Evolutionary conservation across 1,140 invertebrate species (phyloP), one percentile per base, ranked within the genome.

Genomic region (Pinna nobilis): DNA sequence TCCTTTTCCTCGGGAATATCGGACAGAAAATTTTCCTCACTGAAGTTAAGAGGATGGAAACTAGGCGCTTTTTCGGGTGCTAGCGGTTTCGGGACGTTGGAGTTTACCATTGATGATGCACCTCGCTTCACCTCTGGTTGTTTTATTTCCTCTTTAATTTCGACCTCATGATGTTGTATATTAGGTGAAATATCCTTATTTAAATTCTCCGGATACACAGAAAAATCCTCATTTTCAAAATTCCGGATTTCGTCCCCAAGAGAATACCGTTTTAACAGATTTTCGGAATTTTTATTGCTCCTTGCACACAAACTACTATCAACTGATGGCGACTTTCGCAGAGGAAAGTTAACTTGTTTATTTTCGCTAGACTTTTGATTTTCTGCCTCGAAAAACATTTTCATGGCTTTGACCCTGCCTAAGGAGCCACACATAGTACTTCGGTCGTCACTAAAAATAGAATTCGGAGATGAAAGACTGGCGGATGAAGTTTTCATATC

Each of bases 1-100:
- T 83, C 81, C 64, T 74, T 80, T 59, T 84, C 83, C 63, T 84
- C 83, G 5, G 83, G 83, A 33, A 84, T 84, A 68, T 84, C 83
- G 20, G 82, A 82, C 23, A 84, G 53, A 51, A 83, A 77, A 28
- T 84, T 83, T 25, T 84, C 83, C 60, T 84, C 83, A 47, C 77
- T 79, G 32, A 82, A 50, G 64, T 80, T 53, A 44, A 63, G 59
- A 41, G 59, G 59, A 18, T 63, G 59, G 44, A 63, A 63, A 44
- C 59, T 63, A 30, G 59, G 59, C 25, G 59, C 35, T 11, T 32
- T 63, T 44, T 63, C 59, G 30, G 59, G 59, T 44, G 44, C 44
- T 33, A 39, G 25, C n/a, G 59, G 59, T 23, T 63, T 63, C 35
- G n/a, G 39, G n/a, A n/a, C n/a, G n/a, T n/a, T n/a, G n/a, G n/a